Base-by-base conservation (phyloP, 1,140 invertebrate genomes). In the Tyrophagus putrescentiae region DNA sequence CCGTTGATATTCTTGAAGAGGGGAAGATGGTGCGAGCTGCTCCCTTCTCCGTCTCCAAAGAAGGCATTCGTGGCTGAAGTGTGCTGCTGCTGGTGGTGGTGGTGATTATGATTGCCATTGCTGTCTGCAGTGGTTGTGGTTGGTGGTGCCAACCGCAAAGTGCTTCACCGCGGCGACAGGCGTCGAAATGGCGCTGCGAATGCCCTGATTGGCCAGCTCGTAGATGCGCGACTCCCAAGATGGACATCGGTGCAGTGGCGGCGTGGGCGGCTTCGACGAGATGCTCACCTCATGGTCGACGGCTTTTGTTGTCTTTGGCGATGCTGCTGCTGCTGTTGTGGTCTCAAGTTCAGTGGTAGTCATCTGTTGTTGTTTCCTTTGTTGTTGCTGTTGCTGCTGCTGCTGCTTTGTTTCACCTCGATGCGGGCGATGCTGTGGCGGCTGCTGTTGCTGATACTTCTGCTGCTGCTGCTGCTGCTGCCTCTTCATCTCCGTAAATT, bases 1-100 rank as follows among this genome's bases (percentile, higher is more conserved):
- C 87, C 91, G 80, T 95, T 94, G 18, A 96, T 86, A 31, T 88
- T 93, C 21, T 90, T 88, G 73, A 91, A 96, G 13, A 96, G 90
- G 39, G 91, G 91, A 57, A 94, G 87, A 63, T 69, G 72, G 56
- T 76, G 70, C 42, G 77, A 72, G 16, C 27, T 70, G 65, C 66
- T 74, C 72, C 9, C 69, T 62, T 29, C 36, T 59, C 61, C 61
- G 54, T 21, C 33, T n/a, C 44, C n/a, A n/a, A n/a, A n/a, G n/a
- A n/a, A n/a, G n/a, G n/a, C n/a, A n/a, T n/a, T n/a, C n/a, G n/a
- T 42, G 18, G 41, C 25, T 5, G 41, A 13, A 39, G 36, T 39
- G 11, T n/a, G n/a, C n/a, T n/a, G n/a, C 18, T 42, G 41, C n/a
- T n/a, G n/a, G n/a, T n/a, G n/a, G n/a, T n/a, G n/a, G n/a, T n/a